Evolutionary conservation across 2,113 vertebrate genomes (phyloP).

Genomic region (Lycocorax pyrrhopterus): DNA sequence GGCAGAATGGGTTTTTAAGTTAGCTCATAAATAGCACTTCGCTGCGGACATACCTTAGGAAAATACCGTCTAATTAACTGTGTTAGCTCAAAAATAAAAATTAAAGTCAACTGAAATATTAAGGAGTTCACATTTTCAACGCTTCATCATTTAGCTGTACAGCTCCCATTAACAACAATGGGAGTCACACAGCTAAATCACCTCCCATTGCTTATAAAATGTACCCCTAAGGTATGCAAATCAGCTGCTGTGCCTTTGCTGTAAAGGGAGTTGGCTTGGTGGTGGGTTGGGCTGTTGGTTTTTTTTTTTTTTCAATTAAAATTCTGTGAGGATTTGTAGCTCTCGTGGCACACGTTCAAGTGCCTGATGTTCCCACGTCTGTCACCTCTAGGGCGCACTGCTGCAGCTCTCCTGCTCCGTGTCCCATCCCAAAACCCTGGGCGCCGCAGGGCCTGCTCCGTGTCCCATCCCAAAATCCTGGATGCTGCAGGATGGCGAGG

Average conservation of each 20-base stretch:
- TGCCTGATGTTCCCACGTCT: not conserved
- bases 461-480: not conserved
- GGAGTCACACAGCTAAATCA: conserved; percentile 63
- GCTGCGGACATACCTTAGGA: conserved; percentile 34
- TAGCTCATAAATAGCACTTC: not conserved
- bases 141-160: conserved; percentile 56
- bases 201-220: conserved; percentile 65
- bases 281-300: not conserved
- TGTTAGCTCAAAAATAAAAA: conserved; percentile 73
- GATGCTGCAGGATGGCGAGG: not conserved
- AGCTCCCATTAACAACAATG: conserved; percentile 66
- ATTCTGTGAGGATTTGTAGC: conserved; percentile 1
- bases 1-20: conserved; percentile 5
- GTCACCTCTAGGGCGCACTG: conserved; percentile 48
- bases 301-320: conserved; percentile 37
- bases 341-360: not conserved
- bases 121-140: conserved; percentile 64
- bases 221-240: conserved; percentile 68
- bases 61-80: conserved; percentile 67
- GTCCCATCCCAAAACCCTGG: not conserved
- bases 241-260: conserved; percentile 42
- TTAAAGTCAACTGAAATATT: conserved; percentile 68
- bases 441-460: not conserved
- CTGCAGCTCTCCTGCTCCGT: conserved; percentile 3
- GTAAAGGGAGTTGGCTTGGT: not conserved